phyloP scores from a whole-genome alignment of 2,797 vertebrate genomes.

The Lagocephalus sceleratus region DNA sequence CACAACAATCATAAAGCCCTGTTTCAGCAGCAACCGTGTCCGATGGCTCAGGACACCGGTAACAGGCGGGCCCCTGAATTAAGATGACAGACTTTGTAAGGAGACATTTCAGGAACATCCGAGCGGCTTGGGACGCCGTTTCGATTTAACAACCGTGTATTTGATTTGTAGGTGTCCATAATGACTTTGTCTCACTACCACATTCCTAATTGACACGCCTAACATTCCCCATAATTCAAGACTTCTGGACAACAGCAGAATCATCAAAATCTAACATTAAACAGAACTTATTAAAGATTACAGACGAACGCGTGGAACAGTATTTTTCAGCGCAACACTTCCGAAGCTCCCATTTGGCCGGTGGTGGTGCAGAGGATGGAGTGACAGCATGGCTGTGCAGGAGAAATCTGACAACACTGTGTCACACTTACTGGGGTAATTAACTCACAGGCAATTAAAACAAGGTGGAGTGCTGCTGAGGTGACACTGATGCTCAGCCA shows the following conservation, averaged over 20 bases:
- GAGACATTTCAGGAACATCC: conserved; percentile 28
- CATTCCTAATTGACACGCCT: background rate
- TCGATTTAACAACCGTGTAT: no score
- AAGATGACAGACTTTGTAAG: conserved; percentile 53
- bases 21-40: conserved; percentile 42
- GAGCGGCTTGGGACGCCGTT: no score
- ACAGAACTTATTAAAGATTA: no score
- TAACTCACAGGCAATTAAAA: conserved; percentile 79
- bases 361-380: conserved; percentile 58
- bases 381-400: conserved; percentile 60
- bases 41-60: conserved; percentile 33
- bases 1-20: conserved; percentile 42
- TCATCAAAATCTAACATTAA: conserved; percentile 3
- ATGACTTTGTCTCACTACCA: conserved; percentile 6
- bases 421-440: conserved; percentile 79
- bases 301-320: no score
- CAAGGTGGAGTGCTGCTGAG: conserved; percentile 72
- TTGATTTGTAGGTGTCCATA: conserved; percentile 12
- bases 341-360: conserved; percentile 61
- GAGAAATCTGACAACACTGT: conserved; percentile 76
- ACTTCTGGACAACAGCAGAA: no score
- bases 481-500: conserved; percentile 66
- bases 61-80: conserved; percentile 48
- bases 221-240: no score
- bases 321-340: conserved; percentile 29